Evolutionary conservation across 2,113 vertebrate genomes (phyloP).

Genomic region (Spea bombifrons): DNA sequence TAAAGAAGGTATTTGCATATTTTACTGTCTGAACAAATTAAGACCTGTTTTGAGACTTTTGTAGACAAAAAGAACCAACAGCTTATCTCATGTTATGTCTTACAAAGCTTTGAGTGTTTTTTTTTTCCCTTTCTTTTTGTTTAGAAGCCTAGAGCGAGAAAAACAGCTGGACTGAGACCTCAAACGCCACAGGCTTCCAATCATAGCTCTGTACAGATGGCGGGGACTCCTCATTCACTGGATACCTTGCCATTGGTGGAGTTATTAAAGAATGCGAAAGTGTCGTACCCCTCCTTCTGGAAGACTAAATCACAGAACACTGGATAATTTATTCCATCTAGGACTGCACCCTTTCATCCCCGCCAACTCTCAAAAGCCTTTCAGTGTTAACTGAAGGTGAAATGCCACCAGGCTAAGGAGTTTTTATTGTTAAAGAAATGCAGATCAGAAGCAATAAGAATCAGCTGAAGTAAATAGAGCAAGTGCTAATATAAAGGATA

Average conservation of each 20-base stretch:
- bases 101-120: conserved; percentile 32
- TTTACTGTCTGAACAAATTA: too few species aligned
- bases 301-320: conserved; percentile 17
- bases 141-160: conserved; percentile 25
- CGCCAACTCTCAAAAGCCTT: conserved; percentile 12
- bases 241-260: conserved; percentile 17
- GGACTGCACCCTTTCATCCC: conserved; percentile 14
- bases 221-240: conserved; percentile 16
- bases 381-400: conserved; percentile 24
- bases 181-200: conserved; percentile 30
- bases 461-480: conserved; percentile 21
- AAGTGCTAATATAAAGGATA: conserved; percentile 3
- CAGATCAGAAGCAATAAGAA: conserved; percentile 14
- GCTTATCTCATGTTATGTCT: conserved; percentile 22
- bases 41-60: conserved; percentile 4
- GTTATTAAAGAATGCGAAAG: conserved; percentile 34
- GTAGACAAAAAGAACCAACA: background rate
- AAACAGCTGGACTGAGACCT: conserved; percentile 45
- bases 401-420: conserved; percentile 14
- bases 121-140: background rate
- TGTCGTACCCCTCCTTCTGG: conserved; percentile 26
- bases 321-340: conserved; percentile 28
- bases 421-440: background rate
- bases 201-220: conserved; percentile 37
- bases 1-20: too few species aligned